phyloP scores from a whole-genome alignment of 2,797 vertebrate species.

The Acrossocheilus fasciatus region DNA sequence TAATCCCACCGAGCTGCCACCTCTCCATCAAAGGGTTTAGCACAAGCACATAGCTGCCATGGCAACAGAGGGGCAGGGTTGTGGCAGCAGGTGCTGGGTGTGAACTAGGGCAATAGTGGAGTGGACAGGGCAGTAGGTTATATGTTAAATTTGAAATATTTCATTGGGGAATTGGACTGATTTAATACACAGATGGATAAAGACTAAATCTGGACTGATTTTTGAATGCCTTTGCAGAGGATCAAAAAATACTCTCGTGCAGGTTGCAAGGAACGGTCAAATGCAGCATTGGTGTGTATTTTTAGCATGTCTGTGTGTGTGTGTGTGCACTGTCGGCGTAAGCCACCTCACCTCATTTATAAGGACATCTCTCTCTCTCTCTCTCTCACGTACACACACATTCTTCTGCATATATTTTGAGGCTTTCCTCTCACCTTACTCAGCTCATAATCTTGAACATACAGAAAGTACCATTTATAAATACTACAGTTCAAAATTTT shows the following conservation, averaged over 20 bases:
- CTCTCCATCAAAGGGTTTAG: conserved; percentile 49
- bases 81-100: conserved; percentile 17
- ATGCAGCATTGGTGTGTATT: conserved; percentile 28
- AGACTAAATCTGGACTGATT: background rate
- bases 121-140: conserved; percentile 19
- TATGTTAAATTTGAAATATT: conserved; percentile 16
- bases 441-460: background rate
- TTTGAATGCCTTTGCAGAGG: conserved; percentile 1
- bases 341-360: too few relatives aligned
- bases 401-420: conserved; percentile 25
- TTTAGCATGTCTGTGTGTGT: conserved; percentile 25
- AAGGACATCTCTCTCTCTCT: background rate
- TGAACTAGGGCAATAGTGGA: conserved; percentile 30
- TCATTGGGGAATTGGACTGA: background rate
- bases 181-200: background rate
- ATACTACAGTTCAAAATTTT: background rate
- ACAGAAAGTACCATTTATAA: background rate
- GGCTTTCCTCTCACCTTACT: conserved; percentile 4
- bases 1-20: conserved; percentile 46
- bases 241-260: background rate
- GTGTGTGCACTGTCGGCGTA: too few relatives aligned
- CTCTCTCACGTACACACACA: background rate
- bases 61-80: conserved; percentile 16
- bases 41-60: conserved; percentile 18
- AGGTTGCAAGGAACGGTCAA: conserved; percentile 14